Evolutionary conservation across 2,797 vertebrate species (phyloP), one percentile per base, ranked within the genome.

Genomic region (Sebastes itinus): DNA sequence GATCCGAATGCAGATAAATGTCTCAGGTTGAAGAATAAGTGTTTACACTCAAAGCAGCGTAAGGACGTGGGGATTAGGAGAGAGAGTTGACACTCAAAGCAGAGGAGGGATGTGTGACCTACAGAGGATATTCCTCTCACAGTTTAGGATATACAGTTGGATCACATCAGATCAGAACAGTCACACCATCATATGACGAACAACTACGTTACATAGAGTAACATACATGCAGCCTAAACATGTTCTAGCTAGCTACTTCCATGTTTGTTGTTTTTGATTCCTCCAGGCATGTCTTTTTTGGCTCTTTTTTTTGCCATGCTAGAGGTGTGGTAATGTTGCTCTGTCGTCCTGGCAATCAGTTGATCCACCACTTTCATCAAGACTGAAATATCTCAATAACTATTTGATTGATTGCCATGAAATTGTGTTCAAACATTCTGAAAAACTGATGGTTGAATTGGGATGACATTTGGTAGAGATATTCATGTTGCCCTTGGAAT

Each of bases 61-160:
- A 13, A 62, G 54, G 73, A 86, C 74, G 64, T 76, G 82, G 82
- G 83, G 75, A 46, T 59, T 25, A 68, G 72, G 77, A 62, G 2
- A 68, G 55, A 83, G 58, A 91, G 91, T 93, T 92, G 88, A 94
- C 83, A 95, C 66, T 91, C 84, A 91, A 89, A 93, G 88, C 90
- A 93, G 13, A 11, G 30, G 7, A 49, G 38, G 63, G 54, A 23
- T 73, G 71, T 46, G 46, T 84, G 81, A 82, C 78, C 79, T 78
- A 38, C 23, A 72, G 18, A 82, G 16, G 7, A 59, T n/a, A 65
- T 54, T 42, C 63, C 72, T n/a, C 55, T 62, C 7, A 65, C 6
- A 28, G 30, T n/a, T 75, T 38, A 55, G 20, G 20, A 7, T 1
- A 4, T 9, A 20, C 54, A 64, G 28, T 25, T 2, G 28, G 55